These are phyloP conservation scores for Ellobium chinense DNA, from an alignment of 2,888 invertebrate genomes.

Conservation along the genomic window DNA sequence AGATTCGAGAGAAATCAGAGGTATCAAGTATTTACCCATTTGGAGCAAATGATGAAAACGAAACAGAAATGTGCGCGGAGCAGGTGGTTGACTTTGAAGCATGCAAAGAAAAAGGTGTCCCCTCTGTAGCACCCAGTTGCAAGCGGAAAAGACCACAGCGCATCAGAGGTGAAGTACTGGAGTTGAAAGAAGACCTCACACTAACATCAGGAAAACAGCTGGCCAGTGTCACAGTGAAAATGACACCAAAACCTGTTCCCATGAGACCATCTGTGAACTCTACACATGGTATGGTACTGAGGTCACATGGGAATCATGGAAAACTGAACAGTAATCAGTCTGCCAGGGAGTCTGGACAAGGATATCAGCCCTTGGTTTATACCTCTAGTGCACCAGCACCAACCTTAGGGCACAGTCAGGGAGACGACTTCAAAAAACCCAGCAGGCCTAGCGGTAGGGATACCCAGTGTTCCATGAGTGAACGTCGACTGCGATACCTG, in stretches of 20 bases:
- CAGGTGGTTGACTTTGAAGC: background rate
- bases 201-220: background rate
- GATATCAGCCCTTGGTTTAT: background rate
- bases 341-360: conserved; percentile 8
- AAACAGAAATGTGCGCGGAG: background rate
- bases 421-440: conserved; percentile 3
- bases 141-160: background rate
- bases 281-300: conserved; percentile 12
- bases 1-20: background rate
- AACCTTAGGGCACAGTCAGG: background rate
- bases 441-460: background rate
- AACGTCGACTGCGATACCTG: background rate
- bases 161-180: background rate
- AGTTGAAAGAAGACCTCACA: background rate
- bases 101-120: no score
- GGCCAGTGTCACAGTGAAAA: background rate
- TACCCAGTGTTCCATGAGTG: background rate
- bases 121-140: no score
- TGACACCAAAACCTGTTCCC: background rate
- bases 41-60: background rate
- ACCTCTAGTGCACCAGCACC: conserved; percentile 4
- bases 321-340: conserved; percentile 40
- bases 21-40: background rate
- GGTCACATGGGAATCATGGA: background rate
- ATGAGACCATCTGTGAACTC: background rate